A percentile compares a stretch with the other conserved stretches of the same genome.
These are phyloP conservation scores for Mactra quadrangularis DNA, from an alignment of 1,140 invertebrate species.

Conservation along the genomic window DNA sequence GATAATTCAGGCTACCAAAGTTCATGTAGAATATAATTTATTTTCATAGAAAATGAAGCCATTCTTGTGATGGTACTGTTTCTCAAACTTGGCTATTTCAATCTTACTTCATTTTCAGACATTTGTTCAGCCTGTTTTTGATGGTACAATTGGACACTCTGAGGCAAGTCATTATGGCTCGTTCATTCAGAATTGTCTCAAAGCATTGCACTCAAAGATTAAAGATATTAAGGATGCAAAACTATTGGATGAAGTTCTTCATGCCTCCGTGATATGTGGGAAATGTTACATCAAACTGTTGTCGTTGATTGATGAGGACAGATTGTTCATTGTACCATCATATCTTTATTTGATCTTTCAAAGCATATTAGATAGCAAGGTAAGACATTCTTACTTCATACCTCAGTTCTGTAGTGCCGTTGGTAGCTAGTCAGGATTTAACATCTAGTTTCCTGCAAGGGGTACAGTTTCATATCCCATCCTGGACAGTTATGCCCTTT, in stretches of 20 bases:
- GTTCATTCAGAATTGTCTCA: constrained; percentile 22
- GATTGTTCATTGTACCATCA: not conserved
- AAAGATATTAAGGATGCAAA: not conserved
- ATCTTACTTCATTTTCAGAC: too few relatives aligned
- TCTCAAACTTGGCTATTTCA: too few relatives aligned
- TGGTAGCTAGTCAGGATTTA: not conserved
- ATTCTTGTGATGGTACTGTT: too few relatives aligned
- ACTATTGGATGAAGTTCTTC: not conserved
- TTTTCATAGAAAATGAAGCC: too few relatives aligned
- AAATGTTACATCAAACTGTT: constrained; percentile 3
- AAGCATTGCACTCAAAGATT: not conserved
- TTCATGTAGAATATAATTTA: too few relatives aligned
- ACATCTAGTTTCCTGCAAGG: not conserved
- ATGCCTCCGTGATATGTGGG: not conserved
- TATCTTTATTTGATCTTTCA: not conserved
- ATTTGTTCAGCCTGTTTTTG: not conserved
- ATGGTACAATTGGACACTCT: not conserved
- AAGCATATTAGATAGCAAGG: not conserved
- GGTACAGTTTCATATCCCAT: not conserved
- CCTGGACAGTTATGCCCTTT: too few relatives aligned
- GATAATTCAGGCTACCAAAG: too few relatives aligned
- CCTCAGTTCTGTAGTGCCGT: too few relatives aligned
- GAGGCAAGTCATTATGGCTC: not conserved
- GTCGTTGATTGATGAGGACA: not conserved
- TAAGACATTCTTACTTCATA: too few relatives aligned